phyloP scores from a whole-genome alignment of 2,113 vertebrate genomes.

The Australoheros scitulus region DNA sequence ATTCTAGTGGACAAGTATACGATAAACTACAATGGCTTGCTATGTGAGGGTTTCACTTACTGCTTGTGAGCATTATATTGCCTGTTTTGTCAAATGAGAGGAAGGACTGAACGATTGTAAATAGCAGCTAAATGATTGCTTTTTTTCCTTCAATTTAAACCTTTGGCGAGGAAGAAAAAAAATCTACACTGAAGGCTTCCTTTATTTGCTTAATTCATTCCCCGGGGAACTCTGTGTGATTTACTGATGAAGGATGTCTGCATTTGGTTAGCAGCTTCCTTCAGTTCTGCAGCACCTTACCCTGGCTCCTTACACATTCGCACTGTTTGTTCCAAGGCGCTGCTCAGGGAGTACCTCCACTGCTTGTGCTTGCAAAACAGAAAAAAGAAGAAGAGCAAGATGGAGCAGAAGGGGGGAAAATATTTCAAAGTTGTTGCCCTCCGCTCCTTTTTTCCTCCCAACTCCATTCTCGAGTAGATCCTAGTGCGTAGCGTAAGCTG shows the following conservation, averaged over 20 bases:
- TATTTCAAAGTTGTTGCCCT: conserved; percentile 60
- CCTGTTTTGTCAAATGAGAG: conserved; percentile 63
- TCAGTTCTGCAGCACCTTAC: conserved; percentile 65
- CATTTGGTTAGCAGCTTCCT: conserved; percentile 67
- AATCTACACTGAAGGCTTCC: conserved; percentile 57
- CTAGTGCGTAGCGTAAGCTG: conserved; percentile 38
- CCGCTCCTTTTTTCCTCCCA: conserved; percentile 52
- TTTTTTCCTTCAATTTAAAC: conserved; percentile 72
- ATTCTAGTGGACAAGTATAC: conserved; percentile 67
- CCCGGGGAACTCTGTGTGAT: conserved; percentile 66
- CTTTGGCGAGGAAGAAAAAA: conserved; percentile 66
- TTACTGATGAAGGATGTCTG: conserved; percentile 74
- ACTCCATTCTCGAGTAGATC: conserved; percentile 54
- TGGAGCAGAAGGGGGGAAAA: conserved; percentile 29
- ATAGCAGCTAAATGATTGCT: conserved; percentile 84
- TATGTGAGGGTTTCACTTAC: conserved; percentile 61
- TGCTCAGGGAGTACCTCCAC: conserved; percentile 76
- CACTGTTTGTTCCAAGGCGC: conserved; percentile 65
- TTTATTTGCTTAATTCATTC: conserved; percentile 77
- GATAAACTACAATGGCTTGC: conserved; percentile 73
- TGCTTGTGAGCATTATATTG: conserved; percentile 69
- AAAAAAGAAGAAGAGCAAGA: conserved; percentile 50
- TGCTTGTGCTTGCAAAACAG: conserved; percentile 81
- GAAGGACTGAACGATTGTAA: conserved; percentile 75
- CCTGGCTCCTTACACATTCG: conserved; percentile 61